Evolutionary conservation across 2,888 invertebrate species (phyloP).

Genomic region (Spodoptera littoralis): DNA sequence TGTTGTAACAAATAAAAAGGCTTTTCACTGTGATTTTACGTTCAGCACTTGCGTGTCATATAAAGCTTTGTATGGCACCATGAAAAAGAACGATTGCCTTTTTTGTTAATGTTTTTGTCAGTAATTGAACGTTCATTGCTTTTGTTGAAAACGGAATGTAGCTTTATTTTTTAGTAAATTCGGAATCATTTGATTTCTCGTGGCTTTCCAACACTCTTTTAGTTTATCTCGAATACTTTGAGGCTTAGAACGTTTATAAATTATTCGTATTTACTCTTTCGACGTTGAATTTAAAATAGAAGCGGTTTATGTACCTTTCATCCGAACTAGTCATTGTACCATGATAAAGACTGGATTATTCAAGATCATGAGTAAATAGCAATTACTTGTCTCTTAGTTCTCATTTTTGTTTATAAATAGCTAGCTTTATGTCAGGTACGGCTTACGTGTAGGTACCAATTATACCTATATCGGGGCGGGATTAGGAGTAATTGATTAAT

Average conservation of each 20-base stretch:
- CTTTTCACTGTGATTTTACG: constrained; percentile 29
- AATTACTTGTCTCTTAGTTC: too few species aligned
- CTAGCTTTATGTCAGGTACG: too few species aligned
- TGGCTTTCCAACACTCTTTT: not conserved
- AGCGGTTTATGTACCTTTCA: too few species aligned
- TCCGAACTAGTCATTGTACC: too few species aligned
- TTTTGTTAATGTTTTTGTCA: constrained; percentile 29
- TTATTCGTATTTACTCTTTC: too few species aligned
- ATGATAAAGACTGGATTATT: constrained; percentile 4
- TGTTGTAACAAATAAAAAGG: constrained; percentile 24
- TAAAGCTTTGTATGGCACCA: constrained; percentile 25
- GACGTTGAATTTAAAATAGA: too few species aligned
- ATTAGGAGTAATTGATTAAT: too few species aligned
- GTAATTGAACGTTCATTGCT: constrained; percentile 17
- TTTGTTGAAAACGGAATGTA: constrained; percentile 4
- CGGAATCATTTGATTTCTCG: not conserved
- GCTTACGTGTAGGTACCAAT: too few species aligned
- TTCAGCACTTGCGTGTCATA: constrained; percentile 33
- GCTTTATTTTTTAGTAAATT: not conserved
- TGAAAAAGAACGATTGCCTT: constrained; percentile 20
- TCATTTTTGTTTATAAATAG: too few species aligned
- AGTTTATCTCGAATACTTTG: not conserved
- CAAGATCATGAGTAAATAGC: constrained; percentile 1
- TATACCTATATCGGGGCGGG: too few species aligned
- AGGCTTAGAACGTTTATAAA: not conserved